A percentile compares a stretch with the other conserved stretches of the same genome.
phyloP scores from a whole-genome alignment of 2,888 invertebrate species.

The Netelia inedita region DNA sequence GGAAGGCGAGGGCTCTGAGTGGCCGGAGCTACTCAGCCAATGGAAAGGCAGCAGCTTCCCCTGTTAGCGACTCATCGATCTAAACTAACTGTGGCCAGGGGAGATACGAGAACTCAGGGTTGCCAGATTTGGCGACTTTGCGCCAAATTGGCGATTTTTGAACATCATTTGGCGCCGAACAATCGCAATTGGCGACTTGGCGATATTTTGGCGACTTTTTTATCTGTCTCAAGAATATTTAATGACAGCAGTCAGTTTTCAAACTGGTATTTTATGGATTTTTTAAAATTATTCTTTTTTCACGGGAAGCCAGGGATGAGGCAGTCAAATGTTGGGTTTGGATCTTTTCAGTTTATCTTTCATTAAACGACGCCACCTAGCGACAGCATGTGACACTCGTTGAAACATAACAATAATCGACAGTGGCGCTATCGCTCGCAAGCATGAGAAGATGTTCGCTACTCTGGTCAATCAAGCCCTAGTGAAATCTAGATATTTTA shows the following conservation, averaged over 20 bases:
- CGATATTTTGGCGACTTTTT: constrained; percentile 28
- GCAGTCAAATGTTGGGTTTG: not conserved
- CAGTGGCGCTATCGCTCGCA: not conserved
- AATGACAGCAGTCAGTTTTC: constrained; percentile 5
- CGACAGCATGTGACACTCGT: not conserved
- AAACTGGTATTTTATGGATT: constrained; percentile 15
- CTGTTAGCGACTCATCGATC: too few species aligned
- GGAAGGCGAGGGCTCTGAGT: too few species aligned
- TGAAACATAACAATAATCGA: not conserved
- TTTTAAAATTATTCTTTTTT: constrained; percentile 3
- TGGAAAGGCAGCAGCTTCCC: too few species aligned
- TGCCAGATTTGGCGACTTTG: constrained; percentile 17
- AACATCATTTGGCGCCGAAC: constrained; percentile 7
- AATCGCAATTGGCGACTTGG: constrained; percentile 7
- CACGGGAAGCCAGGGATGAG: not conserved
- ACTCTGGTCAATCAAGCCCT: not conserved
- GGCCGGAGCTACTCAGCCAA: too few species aligned
- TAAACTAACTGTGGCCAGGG: too few species aligned
- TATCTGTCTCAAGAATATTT: constrained; percentile 18
- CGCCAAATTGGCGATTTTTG: constrained; percentile 44
- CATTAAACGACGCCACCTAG: not conserved
- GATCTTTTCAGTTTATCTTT: not conserved
- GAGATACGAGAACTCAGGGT: too few species aligned
- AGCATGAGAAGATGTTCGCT: not conserved
- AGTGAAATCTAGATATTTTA: not conserved